Percentiles rank a stretch among this genome's conserved stretches.
Conservation (phyloP, 1,140 invertebrate species). For the Elymnias hypermnestra region DNA sequence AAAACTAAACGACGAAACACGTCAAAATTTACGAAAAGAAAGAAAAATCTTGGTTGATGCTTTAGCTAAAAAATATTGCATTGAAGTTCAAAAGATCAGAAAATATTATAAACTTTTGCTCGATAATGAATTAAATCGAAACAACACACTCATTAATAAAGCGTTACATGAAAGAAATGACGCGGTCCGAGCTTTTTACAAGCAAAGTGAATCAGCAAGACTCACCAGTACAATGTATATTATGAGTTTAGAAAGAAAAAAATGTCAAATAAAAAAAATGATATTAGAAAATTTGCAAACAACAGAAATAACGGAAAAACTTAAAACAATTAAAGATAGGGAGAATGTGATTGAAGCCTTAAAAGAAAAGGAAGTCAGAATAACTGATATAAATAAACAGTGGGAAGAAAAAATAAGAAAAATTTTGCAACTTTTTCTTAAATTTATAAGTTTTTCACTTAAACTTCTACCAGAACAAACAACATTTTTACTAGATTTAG, state of each 20-base stretch:
- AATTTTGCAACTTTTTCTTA: slow-evolving; percentile 52
- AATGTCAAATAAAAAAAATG: slow-evolving; percentile 56
- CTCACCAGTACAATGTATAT: slow-evolving; percentile 59
- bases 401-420: slow-evolving; percentile 62
- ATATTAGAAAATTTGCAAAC: slow-evolving; percentile 43
- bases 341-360: slow-evolving; percentile 33
- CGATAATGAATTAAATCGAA: slow-evolving; percentile 40
- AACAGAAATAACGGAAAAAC: slow-evolving; percentile 38
- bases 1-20: slow-evolving; percentile 47
- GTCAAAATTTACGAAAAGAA: slow-evolving; percentile 40
- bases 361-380: slow-evolving; percentile 33
- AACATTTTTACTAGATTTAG: slow-evolving; percentile 56
- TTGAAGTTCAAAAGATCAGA: slow-evolving; percentile 50
- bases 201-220: slow-evolving; percentile 48
- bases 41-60: slow-evolving; percentile 37
- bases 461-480: slow-evolving; percentile 62
- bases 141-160: slow-evolving; percentile 37
- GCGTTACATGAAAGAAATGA: slow-evolving; percentile 47
- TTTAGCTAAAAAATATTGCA: slow-evolving; percentile 36
- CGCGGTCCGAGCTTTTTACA: slow-evolving; percentile 47
- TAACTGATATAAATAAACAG: slow-evolving; percentile 44
- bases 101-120: slow-evolving; percentile 52
- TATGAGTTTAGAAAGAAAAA: slow-evolving; percentile 60
- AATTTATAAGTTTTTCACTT: slow-evolving; percentile 60
- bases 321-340: slow-evolving; percentile 42